Evolutionary conservation across 2,888 invertebrate genomes (phyloP), one percentile per base, ranked within the genome.

Genomic region (Cenopis cana): DNA sequence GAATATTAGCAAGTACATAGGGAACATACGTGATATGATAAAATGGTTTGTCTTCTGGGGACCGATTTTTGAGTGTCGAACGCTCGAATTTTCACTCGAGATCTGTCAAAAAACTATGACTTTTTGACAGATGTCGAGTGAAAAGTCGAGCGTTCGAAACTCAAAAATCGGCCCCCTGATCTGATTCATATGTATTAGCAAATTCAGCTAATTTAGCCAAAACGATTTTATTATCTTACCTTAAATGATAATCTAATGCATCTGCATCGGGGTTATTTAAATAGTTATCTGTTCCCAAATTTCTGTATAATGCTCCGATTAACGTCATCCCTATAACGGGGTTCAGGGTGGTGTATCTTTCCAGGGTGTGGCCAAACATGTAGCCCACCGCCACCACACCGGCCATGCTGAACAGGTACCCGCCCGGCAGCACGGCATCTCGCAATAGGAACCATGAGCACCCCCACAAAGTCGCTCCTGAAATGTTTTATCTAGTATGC

Each of bases 271-370:
- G 82, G 75, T 88, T 81, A 59, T 88, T 84, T 74, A 93, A 80
- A 75, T 89, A 88, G 76, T 85, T 90, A 46, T 79, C 78, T 52
- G 87, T 80, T 17, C 87, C 87, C 41, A 90, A 83, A 75, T 87
- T 85, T 82, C 91, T 89, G 74, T 84, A 91, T 33, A 92, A 76
- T 14, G 86, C 90, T 68, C 93, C 93, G 46, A 85, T 82, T 59
- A 93, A 76, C 33, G 91, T 90, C 93, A 93, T 93, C 10, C 92
- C 93, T 12, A 93, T 89, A 9, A 91, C 85, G 17, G 91, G 85
- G 74, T 86, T 87, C 66, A 93, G 78, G 46, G 89, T 89, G 50
- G 93, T 92, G 74, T 85, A 90, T 76, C 91, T 82, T 77, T 92
- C 92, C 60, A 93, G 74, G 1, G 88, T 88, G 73, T 93, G 93